Base-by-base conservation (phyloP, 2,888 invertebrate species). In the Lithophane semibrunnea region DNA sequence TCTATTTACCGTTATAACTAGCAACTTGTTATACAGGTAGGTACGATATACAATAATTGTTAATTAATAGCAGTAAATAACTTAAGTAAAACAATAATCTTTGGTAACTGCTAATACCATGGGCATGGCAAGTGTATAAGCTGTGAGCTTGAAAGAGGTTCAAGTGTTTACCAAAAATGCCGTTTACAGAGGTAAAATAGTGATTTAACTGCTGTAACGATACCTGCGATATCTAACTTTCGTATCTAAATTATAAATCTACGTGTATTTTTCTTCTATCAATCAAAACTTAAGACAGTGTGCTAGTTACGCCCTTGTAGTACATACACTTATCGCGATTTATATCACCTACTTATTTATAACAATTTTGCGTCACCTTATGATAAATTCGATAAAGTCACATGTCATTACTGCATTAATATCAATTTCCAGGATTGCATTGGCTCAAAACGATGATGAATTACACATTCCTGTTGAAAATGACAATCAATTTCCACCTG, bases 401-500 rank as follows among this genome's bases (percentile, higher is more conserved):
- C 94, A 92, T 93, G 94, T 88, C 88, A 88, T 88, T 87, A 86
- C 74, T 80, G 83, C 82, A 85, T 81, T 80, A 72, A 82, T 80
- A 88, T 87, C 68, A 82, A 86, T 91, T 93, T 90, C 84, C 86
- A 90, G 91, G 75, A 87, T 83, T 74, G 92, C 89, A 73, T 80
- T 89, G 70, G 92, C 92, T 52, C 95, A 95, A 85, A 94, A 90
- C 74, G 92, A 90, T 73, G 94, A 95, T 71, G 96, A 94, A 73
- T 89, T 94, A 76, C 92, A 91, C 73, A 94, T 95, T 82, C 95
- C 95, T 3, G 90, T 92, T 54, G 96, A 96, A 88, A 94, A 92
- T 85, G 95, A 96, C 80, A 95, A 95, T 79, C 94, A 94, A 76
- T 95, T 95, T 82, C 95, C 95, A 65, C 94, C 95, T n/a, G 95